phyloP scores from a whole-genome alignment of 2,797 vertebrate genomes.

The Loriculus beryllinus region DNA sequence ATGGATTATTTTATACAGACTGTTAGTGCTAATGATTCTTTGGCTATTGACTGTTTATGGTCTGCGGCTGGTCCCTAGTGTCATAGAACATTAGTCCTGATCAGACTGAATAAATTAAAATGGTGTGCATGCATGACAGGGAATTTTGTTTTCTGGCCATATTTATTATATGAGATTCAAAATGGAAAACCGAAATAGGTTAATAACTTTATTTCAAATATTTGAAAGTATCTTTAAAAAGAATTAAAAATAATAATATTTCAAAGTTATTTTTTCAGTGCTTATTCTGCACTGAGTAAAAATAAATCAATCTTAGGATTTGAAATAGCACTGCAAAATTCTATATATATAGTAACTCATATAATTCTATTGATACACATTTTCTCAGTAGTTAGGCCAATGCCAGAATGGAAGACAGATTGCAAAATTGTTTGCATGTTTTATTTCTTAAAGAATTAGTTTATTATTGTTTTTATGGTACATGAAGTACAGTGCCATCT shows the following conservation, averaged over 20 bases:
- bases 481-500: background rate
- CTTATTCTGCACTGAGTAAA: background rate
- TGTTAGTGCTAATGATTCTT: background rate
- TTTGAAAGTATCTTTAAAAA: background rate
- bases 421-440: background rate
- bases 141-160: background rate
- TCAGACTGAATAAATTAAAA: background rate
- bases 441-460: background rate
- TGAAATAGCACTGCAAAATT: background rate
- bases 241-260: background rate
- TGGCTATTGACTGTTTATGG: background rate
- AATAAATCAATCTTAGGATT: background rate
- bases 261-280: background rate
- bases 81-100: background rate
- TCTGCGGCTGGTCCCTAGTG: fast-evolving
- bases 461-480: background rate
- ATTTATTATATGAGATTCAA: background rate
- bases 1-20: background rate
- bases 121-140: background rate
- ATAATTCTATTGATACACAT: background rate
- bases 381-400: background rate
- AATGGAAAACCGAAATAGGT: background rate
- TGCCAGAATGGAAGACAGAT: background rate
- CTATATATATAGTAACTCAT: background rate
- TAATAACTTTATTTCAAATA: background rate